Percentiles rank a stretch among this genome's conserved stretches.
Conservation (phyloP, 1,140 invertebrate genomes). For the Oedothorax gibbosus region DNA sequence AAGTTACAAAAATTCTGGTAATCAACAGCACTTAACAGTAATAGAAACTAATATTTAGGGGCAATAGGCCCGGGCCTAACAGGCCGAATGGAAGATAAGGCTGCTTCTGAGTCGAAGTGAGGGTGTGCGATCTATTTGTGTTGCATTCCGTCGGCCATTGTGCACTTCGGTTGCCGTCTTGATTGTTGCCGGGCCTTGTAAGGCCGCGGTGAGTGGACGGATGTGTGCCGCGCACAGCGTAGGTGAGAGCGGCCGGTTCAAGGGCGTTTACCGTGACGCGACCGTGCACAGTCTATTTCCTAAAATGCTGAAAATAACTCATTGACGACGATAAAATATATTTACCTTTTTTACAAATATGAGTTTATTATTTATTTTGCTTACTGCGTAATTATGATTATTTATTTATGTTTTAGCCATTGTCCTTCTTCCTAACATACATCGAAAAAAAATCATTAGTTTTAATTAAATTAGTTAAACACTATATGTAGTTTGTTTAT, state of each 20-base stretch:
- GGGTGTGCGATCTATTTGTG: neutral
- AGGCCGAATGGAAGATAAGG: too few relatives aligned
- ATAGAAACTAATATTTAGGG: too few relatives aligned
- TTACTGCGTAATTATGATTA: too few relatives aligned
- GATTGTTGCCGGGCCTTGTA: conserved; percentile 26
- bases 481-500: too few relatives aligned
- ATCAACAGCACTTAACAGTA: too few relatives aligned
- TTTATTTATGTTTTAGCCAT: too few relatives aligned
- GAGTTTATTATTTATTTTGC: too few relatives aligned
- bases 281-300: neutral
- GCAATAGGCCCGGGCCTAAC: too few relatives aligned
- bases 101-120: neutral
- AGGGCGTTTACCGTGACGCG: conserved; percentile 13
- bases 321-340: neutral
- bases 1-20: too few relatives aligned
- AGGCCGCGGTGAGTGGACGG: conserved; percentile 19
- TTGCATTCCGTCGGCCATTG: neutral
- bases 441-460: too few relatives aligned
- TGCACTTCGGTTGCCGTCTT: conserved; percentile 9
- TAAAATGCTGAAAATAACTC: neutral
- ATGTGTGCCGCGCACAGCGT: conserved; percentile 20
- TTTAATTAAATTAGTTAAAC: too few relatives aligned
- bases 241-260: conserved; percentile 38
- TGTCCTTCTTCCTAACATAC: too few relatives aligned
- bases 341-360: neutral